These are phyloP conservation scores for Procavia capensis DNA, from an alignment of 2,113 vertebrate species.

Conservation along the genomic window DNA sequence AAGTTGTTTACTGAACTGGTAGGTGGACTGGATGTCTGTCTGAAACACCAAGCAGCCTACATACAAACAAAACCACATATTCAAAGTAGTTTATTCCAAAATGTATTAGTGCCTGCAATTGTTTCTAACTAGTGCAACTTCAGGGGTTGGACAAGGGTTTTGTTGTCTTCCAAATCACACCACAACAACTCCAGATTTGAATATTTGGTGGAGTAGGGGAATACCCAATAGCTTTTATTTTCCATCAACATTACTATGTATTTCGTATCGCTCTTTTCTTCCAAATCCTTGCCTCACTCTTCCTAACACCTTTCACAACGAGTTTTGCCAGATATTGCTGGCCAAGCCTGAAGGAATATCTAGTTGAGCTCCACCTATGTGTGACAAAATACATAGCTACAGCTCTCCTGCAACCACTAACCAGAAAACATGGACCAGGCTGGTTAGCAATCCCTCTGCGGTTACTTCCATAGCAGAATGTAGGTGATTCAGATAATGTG, in stretches of 20 bases:
- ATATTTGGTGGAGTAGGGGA: background rate
- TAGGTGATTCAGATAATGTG: slow-evolving; percentile 64
- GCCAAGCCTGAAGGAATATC: slow-evolving; percentile 42
- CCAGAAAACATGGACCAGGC: slow-evolving; percentile 55
- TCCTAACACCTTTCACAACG: slow-evolving; percentile 17
- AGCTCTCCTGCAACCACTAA: slow-evolving; percentile 56
- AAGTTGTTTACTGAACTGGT: slow-evolving; percentile 5
- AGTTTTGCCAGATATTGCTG: slow-evolving; percentile 30
- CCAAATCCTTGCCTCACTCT: slow-evolving; percentile 45
- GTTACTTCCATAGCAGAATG: slow-evolving; percentile 54
- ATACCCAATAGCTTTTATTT: slow-evolving; percentile 33
- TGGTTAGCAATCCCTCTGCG: slow-evolving; percentile 45
- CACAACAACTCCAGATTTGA: slow-evolving; percentile 18
- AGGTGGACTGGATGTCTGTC: background rate
- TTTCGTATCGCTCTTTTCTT: slow-evolving; percentile 26
- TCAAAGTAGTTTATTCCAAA: slow-evolving; percentile 48
- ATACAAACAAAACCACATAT: slow-evolving; percentile 56
- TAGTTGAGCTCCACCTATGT: slow-evolving; percentile 60
- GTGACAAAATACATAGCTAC: slow-evolving; percentile 71
- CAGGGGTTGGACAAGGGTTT: background rate
- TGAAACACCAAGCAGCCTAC: slow-evolving; percentile 61
- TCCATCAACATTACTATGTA: slow-evolving; percentile 20
- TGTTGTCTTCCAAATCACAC: background rate
- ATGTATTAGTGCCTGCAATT: slow-evolving; percentile 3
- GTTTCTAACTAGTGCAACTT: slow-evolving; percentile 22